phyloP scores from a whole-genome alignment of 1,140 invertebrate species.

The Drosophila novamexicana region DNA sequence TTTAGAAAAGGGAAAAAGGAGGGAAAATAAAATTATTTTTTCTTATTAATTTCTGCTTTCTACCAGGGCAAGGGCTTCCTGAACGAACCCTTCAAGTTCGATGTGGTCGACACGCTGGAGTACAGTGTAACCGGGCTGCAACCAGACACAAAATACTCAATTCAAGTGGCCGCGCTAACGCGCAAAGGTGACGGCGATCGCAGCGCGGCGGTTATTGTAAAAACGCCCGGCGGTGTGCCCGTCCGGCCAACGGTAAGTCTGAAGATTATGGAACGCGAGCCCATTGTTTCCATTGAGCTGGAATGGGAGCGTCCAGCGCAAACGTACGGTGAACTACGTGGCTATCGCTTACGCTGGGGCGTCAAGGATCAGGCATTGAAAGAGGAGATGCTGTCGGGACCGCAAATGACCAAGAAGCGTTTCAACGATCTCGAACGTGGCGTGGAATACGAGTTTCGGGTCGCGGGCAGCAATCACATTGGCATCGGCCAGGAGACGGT shows the following conservation, averaged over 20 bases:
- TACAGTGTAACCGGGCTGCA: slow-evolving; percentile 94
- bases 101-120: slow-evolving; percentile 92
- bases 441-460: slow-evolving; percentile 96
- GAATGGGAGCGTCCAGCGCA: slow-evolving; percentile 95
- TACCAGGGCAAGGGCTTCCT: slow-evolving; percentile 90
- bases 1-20: background rate
- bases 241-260: slow-evolving; percentile 93
- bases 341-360: slow-evolving; percentile 94
- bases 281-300: slow-evolving; percentile 93
- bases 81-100: slow-evolving; percentile 93
- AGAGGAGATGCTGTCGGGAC: slow-evolving; percentile 88
- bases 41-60: no score
- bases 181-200: slow-evolving; percentile 97
- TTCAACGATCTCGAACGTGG: slow-evolving; percentile 92
- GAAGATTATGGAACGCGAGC: slow-evolving; percentile 93
- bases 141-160: slow-evolving; percentile 96
- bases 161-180: slow-evolving; percentile 96
- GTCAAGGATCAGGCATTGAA: slow-evolving; percentile 91
- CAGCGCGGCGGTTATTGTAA: slow-evolving; percentile 91
- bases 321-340: slow-evolving; percentile 94
- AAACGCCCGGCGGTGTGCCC: slow-evolving; percentile 97
- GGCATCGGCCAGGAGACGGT: slow-evolving; percentile 97
- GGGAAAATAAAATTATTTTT: background rate
- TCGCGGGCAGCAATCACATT: slow-evolving; percentile 95
- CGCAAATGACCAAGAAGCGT: slow-evolving; percentile 86